A percentile compares a stretch with the other conserved stretches of the same genome.
phyloP scores from a whole-genome alignment of 2,888 invertebrate genomes.

The Ecliptopera silaceata region DNA sequence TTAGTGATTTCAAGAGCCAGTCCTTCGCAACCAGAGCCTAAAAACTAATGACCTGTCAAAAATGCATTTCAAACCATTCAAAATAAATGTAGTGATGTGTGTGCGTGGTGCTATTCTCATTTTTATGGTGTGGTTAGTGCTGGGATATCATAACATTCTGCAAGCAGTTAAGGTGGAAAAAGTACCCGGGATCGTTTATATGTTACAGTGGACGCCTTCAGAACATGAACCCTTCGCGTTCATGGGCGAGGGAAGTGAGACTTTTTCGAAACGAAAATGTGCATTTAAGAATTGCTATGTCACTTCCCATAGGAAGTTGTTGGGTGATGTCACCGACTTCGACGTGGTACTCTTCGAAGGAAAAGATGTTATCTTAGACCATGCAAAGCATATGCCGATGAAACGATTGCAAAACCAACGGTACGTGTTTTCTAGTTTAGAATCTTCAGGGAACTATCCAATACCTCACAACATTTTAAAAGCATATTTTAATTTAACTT shows the following conservation, averaged over 20 bases:
- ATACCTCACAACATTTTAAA: conserved; percentile 44
- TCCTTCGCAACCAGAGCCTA: too few relatives aligned
- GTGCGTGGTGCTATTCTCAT: neutral
- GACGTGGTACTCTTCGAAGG: conserved; percentile 59
- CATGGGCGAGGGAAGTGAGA: conserved; percentile 47
- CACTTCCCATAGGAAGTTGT: conserved; percentile 44
- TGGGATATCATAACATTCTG: neutral
- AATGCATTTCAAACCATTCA: neutral
- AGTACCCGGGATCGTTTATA: conserved; percentile 6
- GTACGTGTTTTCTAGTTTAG: conserved; percentile 54
- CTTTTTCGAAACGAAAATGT: conserved; percentile 53
- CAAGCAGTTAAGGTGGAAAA: neutral
- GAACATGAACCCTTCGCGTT: conserved; percentile 42
- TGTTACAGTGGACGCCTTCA: conserved; percentile 50
- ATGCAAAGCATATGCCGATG: conserved; percentile 36
- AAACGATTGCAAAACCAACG: conserved; percentile 51
- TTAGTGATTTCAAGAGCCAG: too few relatives aligned
- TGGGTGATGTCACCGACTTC: conserved; percentile 47
- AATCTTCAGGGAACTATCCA: conserved; percentile 56
- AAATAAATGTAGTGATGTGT: neutral
- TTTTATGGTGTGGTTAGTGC: neutral
- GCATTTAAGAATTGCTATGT: conserved; percentile 58
- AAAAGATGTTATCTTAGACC: conserved; percentile 41
- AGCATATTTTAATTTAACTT: conserved; percentile 59
- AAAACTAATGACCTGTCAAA: neutral